Evolutionary conservation across 2,888 invertebrate species (phyloP), one percentile per base, ranked within the genome.

Genomic region (Tryphoninae sp.): DNA sequence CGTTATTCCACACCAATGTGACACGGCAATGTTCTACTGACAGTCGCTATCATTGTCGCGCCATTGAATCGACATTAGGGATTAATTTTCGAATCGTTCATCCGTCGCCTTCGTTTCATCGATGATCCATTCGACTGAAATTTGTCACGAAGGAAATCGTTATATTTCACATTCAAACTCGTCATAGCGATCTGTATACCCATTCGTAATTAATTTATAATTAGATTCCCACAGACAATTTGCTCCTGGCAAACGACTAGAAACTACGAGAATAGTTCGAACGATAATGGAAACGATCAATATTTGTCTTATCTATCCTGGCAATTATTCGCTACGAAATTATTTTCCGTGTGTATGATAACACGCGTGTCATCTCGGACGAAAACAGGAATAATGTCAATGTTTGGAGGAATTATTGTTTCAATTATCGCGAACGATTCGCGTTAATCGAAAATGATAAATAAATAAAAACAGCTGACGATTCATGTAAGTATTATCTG

Each of bases 41-140:
- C 19, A 79, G 82, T 85, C 83, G 84, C 86, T 83, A 45, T 73
- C 67, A 73, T 68, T 72, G 55, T 73, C 59, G 61, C 59, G 61
- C 69, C 9, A 73, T 74, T 67, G 62, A 79, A 74, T 67, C 61
- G 80, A 85, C 80, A 82, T 84, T 80, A 68, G 19, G 67, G 79
- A 61, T 53, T 51, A 19, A 51, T 75, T 67, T 59, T 49, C 16
- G 49, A 74, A 73, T 65, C 67, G 62, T 61, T 62, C 59, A 16
- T 75, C 59, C 13, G 7, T 45, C 16, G 19, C 45, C 16, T 19
- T 55, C 42, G 26, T 8, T 45, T 55, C 11, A 4, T 26, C 26
- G 11, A 45, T 26, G 45, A 22, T 59, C 16, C 13, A 49, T 40
- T 42, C 19, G 11, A 53, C 11, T 62, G 2, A 11, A 68, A 49